Percentiles rank a stretch among this genome's conserved stretches.
Evolutionary conservation across 1,140 invertebrate genomes (phyloP).

Genomic region (Bombus pyrosoma): DNA sequence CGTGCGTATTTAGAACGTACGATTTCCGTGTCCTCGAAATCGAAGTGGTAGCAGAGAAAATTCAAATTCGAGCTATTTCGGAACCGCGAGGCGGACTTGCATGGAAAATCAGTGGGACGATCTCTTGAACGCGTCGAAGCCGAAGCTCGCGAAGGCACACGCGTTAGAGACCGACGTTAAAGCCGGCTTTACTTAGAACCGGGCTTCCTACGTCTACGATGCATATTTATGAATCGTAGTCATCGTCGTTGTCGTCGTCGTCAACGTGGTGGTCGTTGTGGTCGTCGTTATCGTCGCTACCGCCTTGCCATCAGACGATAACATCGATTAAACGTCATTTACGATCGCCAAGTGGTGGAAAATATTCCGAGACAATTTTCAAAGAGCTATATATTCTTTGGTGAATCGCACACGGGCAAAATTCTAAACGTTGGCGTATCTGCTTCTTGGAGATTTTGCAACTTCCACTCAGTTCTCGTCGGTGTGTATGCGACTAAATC

Average conservation of each 20-base stretch:
- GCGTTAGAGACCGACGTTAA: conserved; percentile 53
- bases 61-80: conserved; percentile 4
- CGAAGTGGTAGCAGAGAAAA: neutral
- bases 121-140: conserved; percentile 20
- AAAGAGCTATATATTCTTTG: no score
- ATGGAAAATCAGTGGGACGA: conserved; percentile 7
- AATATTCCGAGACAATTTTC: neutral
- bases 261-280: neutral
- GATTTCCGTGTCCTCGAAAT: neutral
- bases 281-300: conserved; percentile 36
- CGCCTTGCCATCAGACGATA: conserved; percentile 54
- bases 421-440: neutral
- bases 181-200: conserved; percentile 59
- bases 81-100: neutral
- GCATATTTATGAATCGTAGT: conserved; percentile 72
- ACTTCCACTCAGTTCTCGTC: neutral
- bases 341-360: neutral
- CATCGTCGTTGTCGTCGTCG: conserved; percentile 51
- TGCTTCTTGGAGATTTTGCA: neutral
- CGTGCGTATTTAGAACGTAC: no score
- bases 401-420: neutral
- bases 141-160: conserved; percentile 43
- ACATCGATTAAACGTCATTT: conserved; percentile 69
- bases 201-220: conserved; percentile 53
- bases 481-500: neutral